Percentiles rank a stretch among this genome's conserved stretches.
These are phyloP conservation scores for Clavelina lepadiformis DNA, from an alignment of 23 tunicate genomes.

Conservation along the genomic window DNA sequence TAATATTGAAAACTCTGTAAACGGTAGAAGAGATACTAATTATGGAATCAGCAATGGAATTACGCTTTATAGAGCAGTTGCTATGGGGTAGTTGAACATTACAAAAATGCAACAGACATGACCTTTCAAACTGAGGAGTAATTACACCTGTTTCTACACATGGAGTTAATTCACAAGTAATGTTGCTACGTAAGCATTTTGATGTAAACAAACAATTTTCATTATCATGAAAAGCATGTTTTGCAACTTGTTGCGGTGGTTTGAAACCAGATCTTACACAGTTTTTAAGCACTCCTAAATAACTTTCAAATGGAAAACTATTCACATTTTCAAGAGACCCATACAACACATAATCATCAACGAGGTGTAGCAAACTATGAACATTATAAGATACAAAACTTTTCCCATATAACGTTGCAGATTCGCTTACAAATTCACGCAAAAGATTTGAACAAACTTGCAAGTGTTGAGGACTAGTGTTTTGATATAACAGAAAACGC, in stretches of 20 bases:
- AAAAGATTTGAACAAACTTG: slow-evolving; percentile 10
- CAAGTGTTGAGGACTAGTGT: not conserved
- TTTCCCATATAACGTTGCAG: slow-evolving; percentile 17
- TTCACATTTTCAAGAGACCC: slow-evolving; percentile 19
- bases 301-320: slow-evolving; percentile 27
- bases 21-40: not conserved
- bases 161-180: not conserved
- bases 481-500: slow-evolving; percentile 8
- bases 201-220: not conserved
- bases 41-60: slow-evolving; percentile 9
- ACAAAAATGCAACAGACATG: too few species aligned
- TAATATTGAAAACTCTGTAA: slow-evolving; percentile 1
- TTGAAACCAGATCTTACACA: slow-evolving; percentile 23
- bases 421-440: slow-evolving; percentile 11
- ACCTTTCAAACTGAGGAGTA: too few species aligned
- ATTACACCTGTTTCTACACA: not conserved
- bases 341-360: slow-evolving; percentile 11
- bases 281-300: slow-evolving; percentile 22
- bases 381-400: slow-evolving; percentile 18
- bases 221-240: slow-evolving; percentile 12
- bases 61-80: not conserved
- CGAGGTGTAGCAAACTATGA: slow-evolving; percentile 26
- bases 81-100: too few species aligned
- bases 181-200: not conserved
- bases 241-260: slow-evolving; percentile 23